phyloP scores from a whole-genome alignment of 2,888 invertebrate species.

The Hypsopygia costalis region DNA sequence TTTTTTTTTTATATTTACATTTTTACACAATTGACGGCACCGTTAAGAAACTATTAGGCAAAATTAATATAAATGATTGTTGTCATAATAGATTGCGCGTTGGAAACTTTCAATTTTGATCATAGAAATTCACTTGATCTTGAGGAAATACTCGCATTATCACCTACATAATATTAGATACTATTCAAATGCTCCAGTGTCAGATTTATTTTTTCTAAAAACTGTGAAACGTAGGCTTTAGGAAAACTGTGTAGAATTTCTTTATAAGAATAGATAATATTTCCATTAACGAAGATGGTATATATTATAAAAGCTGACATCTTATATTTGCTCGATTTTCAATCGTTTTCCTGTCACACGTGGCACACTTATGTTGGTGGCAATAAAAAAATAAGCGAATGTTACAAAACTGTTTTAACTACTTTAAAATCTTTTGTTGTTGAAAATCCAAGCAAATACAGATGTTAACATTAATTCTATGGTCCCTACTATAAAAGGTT shows the following conservation, averaged over 20 bases:
- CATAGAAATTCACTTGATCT: too few species aligned
- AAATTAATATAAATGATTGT: too few species aligned
- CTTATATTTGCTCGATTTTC: conserved; percentile 37
- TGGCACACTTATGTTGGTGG: not conserved
- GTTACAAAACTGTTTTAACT: too few species aligned
- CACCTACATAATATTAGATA: too few species aligned
- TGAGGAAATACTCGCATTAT: too few species aligned
- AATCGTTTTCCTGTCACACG: conserved; percentile 1
- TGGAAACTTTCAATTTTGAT: too few species aligned
- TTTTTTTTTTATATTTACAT: too few species aligned
- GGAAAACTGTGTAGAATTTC: conserved; percentile 43
- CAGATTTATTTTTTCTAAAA: conserved; percentile 21
- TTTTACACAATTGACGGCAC: too few species aligned
- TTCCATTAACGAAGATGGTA: conserved; percentile 43
- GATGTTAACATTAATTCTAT: conserved; percentile 52
- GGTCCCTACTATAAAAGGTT: conserved; percentile 67
- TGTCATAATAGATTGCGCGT: too few species aligned
- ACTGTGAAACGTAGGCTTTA: conserved; percentile 20
- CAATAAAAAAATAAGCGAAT: too few species aligned
- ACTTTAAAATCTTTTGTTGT: not conserved
- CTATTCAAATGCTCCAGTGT: conserved; percentile 45
- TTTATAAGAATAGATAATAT: conserved; percentile 56
- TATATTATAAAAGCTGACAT: conserved; percentile 49
- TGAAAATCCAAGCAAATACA: conserved; percentile 39
- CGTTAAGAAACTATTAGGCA: too few species aligned